Evolutionary conservation across 1,140 invertebrate species (phyloP).

Genomic region (Whitmania pigra): DNA sequence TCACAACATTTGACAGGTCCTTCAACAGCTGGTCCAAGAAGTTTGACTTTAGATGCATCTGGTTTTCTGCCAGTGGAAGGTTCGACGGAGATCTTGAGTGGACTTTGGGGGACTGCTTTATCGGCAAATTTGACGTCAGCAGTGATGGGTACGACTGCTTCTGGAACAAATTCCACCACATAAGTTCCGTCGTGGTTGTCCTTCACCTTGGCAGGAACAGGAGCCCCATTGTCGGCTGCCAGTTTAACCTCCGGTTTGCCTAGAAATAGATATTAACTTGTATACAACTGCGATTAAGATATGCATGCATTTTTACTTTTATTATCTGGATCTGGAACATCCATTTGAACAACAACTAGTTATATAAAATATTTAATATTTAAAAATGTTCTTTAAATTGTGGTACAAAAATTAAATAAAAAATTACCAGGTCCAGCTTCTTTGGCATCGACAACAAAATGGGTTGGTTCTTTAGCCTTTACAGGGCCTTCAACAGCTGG

Average conservation of each 20-base stretch:
- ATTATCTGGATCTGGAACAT: too few species aligned
- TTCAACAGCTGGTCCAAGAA: slow-evolving; percentile 26
- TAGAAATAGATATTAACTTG: neutral
- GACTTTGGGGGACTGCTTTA: slow-evolving; percentile 9
- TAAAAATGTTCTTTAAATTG: too few species aligned
- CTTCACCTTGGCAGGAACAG: slow-evolving; percentile 67
- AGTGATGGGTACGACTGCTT: neutral
- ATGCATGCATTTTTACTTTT: too few species aligned
- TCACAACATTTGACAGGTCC: slow-evolving; percentile 23
- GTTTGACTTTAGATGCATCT: slow-evolving; percentile 23
- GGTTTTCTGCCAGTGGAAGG: slow-evolving; percentile 8
- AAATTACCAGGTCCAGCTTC: slow-evolving; percentile 21
- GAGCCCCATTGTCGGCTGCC: slow-evolving; percentile 23
- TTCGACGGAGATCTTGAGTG: slow-evolving; percentile 18
- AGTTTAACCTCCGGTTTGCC: slow-evolving; percentile 14
- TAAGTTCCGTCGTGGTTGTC: slow-evolving; percentile 79
- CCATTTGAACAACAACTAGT: too few species aligned
- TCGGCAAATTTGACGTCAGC: slow-evolving; percentile 10
- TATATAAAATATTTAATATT: too few species aligned
- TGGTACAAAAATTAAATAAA: slow-evolving; percentile 21
- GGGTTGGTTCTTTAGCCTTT: slow-evolving; percentile 23
- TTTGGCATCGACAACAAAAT: slow-evolving; percentile 25
- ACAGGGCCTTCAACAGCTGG: slow-evolving; percentile 61
- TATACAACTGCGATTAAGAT: too few species aligned
- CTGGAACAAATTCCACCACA: slow-evolving; percentile 58